phyloP scores from a whole-genome alignment of 2,888 invertebrate species.

The Drosophila subquinaria region DNA sequence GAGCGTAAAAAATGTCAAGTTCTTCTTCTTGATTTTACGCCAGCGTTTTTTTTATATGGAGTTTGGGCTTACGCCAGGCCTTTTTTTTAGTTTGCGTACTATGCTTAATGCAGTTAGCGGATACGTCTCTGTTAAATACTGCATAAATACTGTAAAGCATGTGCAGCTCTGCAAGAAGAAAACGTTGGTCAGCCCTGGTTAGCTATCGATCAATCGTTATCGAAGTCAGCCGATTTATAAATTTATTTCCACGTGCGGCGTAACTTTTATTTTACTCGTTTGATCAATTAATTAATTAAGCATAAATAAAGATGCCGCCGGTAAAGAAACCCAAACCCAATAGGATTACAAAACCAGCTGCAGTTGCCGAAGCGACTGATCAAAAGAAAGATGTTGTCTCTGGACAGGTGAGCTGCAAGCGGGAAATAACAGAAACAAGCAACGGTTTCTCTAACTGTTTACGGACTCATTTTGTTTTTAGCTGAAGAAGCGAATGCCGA shows the following conservation, averaged over 20 bases:
- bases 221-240: conserved; percentile 7
- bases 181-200: conserved; percentile 2
- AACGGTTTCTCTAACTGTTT: conserved; percentile 31
- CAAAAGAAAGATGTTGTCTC: conserved; percentile 65
- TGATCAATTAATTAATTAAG: conserved; percentile 9
- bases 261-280: conserved; percentile 9
- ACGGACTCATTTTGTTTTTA: conserved; percentile 41
- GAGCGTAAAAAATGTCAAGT: too few species aligned
- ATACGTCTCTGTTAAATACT: too few species aligned
- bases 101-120: not conserved
- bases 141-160: conserved; percentile 1
- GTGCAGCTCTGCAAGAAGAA: not conserved
- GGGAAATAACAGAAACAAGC: not conserved
- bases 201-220: conserved; percentile 12
- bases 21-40: too few species aligned
- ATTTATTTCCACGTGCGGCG: conserved; percentile 49
- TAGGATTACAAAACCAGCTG: conserved; percentile 29
- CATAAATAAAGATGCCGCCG: conserved; percentile 59
- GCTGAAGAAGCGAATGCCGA: conserved; percentile 78
- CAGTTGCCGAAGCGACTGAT: conserved; percentile 28
- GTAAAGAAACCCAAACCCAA: conserved; percentile 67
- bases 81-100: too few species aligned
- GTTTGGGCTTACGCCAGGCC: too few species aligned
- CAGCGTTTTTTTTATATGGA: too few species aligned
- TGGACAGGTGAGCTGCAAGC: conserved; percentile 70